Evolutionary conservation across 2,888 invertebrate genomes (phyloP).

Genomic region (Himalopsyche anomala): DNA sequence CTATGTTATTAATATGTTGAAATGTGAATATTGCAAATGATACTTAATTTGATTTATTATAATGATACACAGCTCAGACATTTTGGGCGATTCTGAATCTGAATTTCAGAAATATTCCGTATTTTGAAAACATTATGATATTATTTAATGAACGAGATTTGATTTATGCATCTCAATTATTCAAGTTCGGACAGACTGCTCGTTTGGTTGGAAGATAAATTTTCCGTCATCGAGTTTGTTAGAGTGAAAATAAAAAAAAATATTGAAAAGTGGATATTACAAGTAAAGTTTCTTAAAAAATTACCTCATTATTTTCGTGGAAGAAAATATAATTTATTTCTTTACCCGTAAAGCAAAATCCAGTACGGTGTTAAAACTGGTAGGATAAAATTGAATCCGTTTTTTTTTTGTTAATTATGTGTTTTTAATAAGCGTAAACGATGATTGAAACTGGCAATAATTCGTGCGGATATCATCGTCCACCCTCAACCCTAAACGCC

Average conservation of each 20-base stretch:
- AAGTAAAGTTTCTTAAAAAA: background rate
- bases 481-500: too few relatives aligned
- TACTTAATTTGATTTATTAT: background rate
- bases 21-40: too few relatives aligned
- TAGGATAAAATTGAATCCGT: too few relatives aligned
- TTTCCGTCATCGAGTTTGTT: conserved; percentile 34
- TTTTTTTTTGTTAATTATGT: too few relatives aligned
- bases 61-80: background rate
- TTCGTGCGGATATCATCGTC: too few relatives aligned
- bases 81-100: background rate
- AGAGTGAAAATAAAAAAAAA: conserved; percentile 8
- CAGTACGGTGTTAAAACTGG: too few relatives aligned
- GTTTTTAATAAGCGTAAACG: too few relatives aligned
- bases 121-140: conserved; percentile 19
- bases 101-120: background rate
- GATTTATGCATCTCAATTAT: conserved; percentile 19
- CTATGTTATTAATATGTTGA: too few relatives aligned
- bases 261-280: background rate
- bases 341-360: too few relatives aligned
- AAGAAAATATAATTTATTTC: too few relatives aligned
- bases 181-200: background rate
- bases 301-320: too few relatives aligned
- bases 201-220: conserved; percentile 5
- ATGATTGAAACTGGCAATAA: too few relatives aligned
- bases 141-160: conserved; percentile 16